Conservation (phyloP, 2,113 vertebrate species). For the Lepus americanus region DNA sequence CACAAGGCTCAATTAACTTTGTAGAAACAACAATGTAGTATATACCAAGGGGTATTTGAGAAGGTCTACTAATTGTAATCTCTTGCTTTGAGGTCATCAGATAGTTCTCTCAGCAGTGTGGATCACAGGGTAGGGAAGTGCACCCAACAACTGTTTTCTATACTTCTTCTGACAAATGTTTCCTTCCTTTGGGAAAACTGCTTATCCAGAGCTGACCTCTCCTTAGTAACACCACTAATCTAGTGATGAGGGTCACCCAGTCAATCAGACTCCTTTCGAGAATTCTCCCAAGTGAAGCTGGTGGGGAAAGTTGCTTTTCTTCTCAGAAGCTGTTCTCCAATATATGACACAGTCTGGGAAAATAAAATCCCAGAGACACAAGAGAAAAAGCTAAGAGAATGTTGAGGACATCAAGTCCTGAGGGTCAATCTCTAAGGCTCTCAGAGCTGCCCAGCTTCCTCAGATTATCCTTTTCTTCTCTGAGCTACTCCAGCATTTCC, state of each 20-base stretch:
- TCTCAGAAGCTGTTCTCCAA: not conserved
- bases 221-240: not conserved
- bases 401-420: not conserved
- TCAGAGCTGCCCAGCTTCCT: not conserved
- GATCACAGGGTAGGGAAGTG: not conserved
- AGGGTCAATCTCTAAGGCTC: not conserved
- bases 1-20: not conserved
- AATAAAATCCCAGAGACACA: not conserved
- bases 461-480: not conserved
- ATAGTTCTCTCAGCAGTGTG: not conserved
- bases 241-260: not conserved
- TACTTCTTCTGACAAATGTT: not conserved
- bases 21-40: not conserved
- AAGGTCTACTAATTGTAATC: not conserved
- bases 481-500: not conserved
- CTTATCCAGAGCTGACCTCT: not conserved
- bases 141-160: not conserved
- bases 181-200: slow-evolving; percentile 36
- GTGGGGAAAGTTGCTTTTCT: not conserved
- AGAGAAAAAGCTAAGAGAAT: not conserved
- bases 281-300: not conserved
- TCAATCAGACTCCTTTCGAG: not conserved
- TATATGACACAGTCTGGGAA: not conserved
- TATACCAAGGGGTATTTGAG: not conserved
- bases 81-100: not conserved